These are phyloP conservation scores for Allobates femoralis DNA, from an alignment of 2,797 vertebrate species.

Conservation along the genomic window DNA sequence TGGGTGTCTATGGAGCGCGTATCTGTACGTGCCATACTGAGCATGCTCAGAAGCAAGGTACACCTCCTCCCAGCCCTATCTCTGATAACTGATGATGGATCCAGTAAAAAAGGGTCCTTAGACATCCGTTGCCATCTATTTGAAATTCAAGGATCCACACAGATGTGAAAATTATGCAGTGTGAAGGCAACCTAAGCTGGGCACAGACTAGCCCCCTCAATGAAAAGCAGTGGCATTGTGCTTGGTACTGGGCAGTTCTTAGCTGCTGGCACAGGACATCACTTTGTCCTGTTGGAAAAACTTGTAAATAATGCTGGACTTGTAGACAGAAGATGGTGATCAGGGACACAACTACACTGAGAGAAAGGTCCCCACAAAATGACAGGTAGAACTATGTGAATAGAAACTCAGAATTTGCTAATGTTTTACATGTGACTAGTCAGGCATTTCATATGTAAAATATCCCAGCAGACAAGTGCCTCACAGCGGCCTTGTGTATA, in stretches of 20 bases:
- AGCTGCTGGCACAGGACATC: not conserved
- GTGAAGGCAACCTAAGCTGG: too few relatives aligned
- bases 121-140: too few relatives aligned
- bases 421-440: conserved; percentile 5
- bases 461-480: not conserved
- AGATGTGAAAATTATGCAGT: too few relatives aligned
- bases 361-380: not conserved
- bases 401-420: not conserved
- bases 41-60: too few relatives aligned
- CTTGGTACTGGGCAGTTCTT: not conserved
- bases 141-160: too few relatives aligned
- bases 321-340: not conserved
- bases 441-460: not conserved
- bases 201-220: not conserved
- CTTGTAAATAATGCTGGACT: not conserved
- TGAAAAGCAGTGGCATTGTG: not conserved
- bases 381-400: not conserved
- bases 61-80: too few relatives aligned
- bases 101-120: too few relatives aligned
- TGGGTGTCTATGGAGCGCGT: too few relatives aligned
- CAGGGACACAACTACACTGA: not conserved
- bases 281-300: not conserved
- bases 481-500: too few relatives aligned
- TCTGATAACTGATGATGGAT: too few relatives aligned
- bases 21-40: too few relatives aligned